These are phyloP conservation scores for Actinostola sp. DNA, from an alignment of 92 coral and sea anemone species.

Conservation along the genomic window DNA sequence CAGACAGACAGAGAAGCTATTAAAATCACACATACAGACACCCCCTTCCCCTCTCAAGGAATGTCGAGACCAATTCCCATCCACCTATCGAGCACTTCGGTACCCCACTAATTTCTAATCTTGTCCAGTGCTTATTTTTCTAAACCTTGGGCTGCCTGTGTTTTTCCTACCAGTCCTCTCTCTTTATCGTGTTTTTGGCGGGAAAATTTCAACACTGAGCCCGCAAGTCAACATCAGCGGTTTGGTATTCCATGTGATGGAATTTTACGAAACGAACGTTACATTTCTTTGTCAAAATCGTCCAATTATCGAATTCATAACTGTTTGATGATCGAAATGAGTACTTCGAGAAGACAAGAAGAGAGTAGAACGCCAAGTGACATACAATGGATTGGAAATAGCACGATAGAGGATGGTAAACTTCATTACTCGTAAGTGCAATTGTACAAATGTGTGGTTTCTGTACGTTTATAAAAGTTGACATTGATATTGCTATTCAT, in stretches of 20 bases:
- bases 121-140: no score
- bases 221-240: slow-evolving; percentile 22
- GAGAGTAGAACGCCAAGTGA: no score
- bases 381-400: slow-evolving; percentile 63
- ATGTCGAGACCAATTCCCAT: no score
- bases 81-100: no score
- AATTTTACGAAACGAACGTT: background rate
- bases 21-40: no score
- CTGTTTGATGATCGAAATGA: slow-evolving; percentile 7
- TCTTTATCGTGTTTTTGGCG: slow-evolving; percentile 22
- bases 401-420: slow-evolving; percentile 46
- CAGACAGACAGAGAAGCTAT: no score
- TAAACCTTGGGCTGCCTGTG: slow-evolving; percentile 22
- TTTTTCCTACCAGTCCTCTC: background rate
- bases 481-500: no score
- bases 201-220: slow-evolving; percentile 23
- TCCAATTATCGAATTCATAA: background rate
- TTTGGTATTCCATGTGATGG: slow-evolving; percentile 14
- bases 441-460: background rate
- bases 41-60: no score
- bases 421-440: slow-evolving; percentile 42
- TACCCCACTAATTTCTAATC: no score
- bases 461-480: no score
- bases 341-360: no score
- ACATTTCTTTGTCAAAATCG: background rate